Conservation (phyloP, 2,888 invertebrate species). For the Mythimna ferrago region DNA sequence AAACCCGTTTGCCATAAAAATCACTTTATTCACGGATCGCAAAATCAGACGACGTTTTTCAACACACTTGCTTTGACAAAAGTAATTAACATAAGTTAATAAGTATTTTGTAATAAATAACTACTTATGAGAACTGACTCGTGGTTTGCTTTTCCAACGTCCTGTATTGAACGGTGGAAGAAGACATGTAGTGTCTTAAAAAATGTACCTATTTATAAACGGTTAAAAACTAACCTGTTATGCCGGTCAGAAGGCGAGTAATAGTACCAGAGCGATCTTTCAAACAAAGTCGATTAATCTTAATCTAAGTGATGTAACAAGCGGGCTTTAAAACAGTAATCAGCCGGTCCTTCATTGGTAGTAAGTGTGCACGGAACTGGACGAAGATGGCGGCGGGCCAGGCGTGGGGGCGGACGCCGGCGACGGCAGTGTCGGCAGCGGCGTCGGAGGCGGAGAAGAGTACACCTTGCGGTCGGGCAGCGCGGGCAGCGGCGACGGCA, state of each 20-base stretch:
- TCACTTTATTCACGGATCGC: not conserved
- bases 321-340: not conserved
- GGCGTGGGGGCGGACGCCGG: slow-evolving; percentile 80
- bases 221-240: not conserved
- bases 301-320: not conserved
- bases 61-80: not conserved
- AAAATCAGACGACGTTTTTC: not conserved
- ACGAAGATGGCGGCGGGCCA: slow-evolving; percentile 82
- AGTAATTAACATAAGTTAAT: not conserved
- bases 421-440: slow-evolving; percentile 88
- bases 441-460: slow-evolving; percentile 89
- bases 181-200: not conserved
- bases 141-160: not conserved
- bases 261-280: not conserved
- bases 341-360: slow-evolving; percentile 66
- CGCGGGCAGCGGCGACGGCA: slow-evolving; percentile 82
- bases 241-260: not conserved
- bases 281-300: not conserved
- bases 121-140: not conserved
- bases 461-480: slow-evolving; percentile 91
- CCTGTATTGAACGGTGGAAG: not conserved
- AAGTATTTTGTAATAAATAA: not conserved
- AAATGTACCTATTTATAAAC: not conserved
- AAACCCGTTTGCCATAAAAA: not conserved
- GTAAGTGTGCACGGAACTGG: slow-evolving; percentile 82